These are phyloP conservation scores for Drosophila kepulauana DNA, from an alignment of 1,140 invertebrate species.

Conservation along the genomic window DNA sequence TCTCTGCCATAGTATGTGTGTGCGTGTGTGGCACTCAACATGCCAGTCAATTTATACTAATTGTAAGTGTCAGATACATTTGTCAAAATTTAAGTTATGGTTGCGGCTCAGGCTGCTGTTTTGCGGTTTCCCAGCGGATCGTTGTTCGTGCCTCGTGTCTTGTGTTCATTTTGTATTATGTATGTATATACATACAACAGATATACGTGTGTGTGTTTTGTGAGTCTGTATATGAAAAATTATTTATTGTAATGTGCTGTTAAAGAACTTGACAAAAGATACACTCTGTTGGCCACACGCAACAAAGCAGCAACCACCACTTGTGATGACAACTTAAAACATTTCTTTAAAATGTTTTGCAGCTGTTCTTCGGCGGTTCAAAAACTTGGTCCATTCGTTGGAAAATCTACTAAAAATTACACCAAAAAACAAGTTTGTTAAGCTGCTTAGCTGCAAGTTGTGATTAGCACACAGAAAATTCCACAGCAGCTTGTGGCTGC, in stretches of 20 bases:
- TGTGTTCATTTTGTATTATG: conserved; percentile 23
- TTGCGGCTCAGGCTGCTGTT: conserved; percentile 62
- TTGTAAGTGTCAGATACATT: conserved; percentile 83
- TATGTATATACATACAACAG: neutral
- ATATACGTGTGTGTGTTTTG: conserved; percentile 12
- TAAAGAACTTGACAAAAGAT: conserved; percentile 67
- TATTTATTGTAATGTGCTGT: conserved; percentile 79
- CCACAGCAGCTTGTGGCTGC: conserved; percentile 53
- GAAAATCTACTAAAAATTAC: conserved; percentile 59
- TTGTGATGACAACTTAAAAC: conserved; percentile 44
- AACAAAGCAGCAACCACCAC: conserved; percentile 30
- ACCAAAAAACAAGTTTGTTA: conserved; percentile 71
- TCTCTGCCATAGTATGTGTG: conserved; percentile 38
- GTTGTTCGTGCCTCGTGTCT: conserved; percentile 38
- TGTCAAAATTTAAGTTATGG: conserved; percentile 83
- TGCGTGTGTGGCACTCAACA: conserved; percentile 76
- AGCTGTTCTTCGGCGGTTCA: conserved; percentile 29
- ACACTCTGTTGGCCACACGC: conserved; percentile 29
- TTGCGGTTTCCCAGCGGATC: conserved; percentile 57
- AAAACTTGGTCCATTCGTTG: conserved; percentile 38
- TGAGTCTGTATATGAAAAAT: conserved; percentile 68
- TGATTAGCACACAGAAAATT: conserved; percentile 71
- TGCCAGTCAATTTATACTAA: conserved; percentile 82
- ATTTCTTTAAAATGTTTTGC: conserved; percentile 41
- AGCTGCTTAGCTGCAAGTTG: conserved; percentile 80